Evolutionary conservation across 2,888 invertebrate species (phyloP).

Genomic region (Morpho helenor): DNA sequence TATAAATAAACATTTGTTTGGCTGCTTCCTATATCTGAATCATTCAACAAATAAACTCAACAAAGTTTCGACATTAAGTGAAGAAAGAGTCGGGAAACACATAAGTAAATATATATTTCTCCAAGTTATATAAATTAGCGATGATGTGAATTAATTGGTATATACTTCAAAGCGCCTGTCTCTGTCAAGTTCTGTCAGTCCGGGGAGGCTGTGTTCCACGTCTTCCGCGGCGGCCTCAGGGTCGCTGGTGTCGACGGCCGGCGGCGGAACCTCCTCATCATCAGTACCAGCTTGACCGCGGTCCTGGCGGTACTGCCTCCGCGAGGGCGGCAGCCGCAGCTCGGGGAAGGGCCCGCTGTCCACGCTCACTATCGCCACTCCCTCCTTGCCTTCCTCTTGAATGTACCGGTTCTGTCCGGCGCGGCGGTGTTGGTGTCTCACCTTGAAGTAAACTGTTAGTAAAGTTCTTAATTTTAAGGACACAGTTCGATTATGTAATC

Average conservation of each 20-base stretch:
- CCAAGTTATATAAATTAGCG: too few relatives aligned
- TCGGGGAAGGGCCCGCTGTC: constrained; percentile 45
- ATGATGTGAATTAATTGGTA: too few relatives aligned
- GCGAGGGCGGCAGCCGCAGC: constrained; percentile 44
- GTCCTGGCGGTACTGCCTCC: constrained; percentile 50
- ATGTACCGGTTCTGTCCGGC: constrained; percentile 31
- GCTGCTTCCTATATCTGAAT: too few relatives aligned
- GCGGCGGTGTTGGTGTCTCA: constrained; percentile 28
- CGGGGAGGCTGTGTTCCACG: background rate
- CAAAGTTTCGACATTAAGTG: too few relatives aligned
- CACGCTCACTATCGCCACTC: constrained; percentile 44
- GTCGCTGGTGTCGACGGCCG: constrained; percentile 2
- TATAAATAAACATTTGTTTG: too few relatives aligned
- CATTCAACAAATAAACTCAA: too few relatives aligned
- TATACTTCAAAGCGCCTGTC: background rate
- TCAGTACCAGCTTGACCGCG: constrained; percentile 9
- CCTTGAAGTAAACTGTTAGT: constrained; percentile 1
- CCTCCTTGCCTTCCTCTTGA: constrained; percentile 39
- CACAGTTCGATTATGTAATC: too few relatives aligned
- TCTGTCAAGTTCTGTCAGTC: background rate
- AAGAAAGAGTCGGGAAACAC: too few relatives aligned
- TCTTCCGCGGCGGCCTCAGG: constrained; percentile 5
- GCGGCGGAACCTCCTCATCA: constrained; percentile 21
- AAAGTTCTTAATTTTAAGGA: too few relatives aligned
- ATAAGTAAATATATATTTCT: too few relatives aligned